Base-by-base conservation (phyloP, 2,797 vertebrate genomes). In the Ispidina lecontei region DNA sequence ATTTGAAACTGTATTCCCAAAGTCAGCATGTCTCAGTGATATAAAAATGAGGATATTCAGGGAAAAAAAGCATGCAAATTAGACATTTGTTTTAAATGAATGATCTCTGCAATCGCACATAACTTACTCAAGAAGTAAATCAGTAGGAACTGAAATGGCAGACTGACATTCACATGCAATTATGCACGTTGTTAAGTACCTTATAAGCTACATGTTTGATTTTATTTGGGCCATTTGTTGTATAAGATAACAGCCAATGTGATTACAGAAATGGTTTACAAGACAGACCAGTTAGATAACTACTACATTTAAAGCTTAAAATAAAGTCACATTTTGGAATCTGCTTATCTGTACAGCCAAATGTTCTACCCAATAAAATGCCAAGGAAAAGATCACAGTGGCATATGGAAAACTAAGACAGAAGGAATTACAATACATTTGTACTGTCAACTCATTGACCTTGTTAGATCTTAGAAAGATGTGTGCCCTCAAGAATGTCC, bases 361-460 rank as follows among this genome's bases (percentile, higher is more conserved):
- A 88, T 82, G 35, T 67, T 93, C 71, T 84, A 72, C 23, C 21
- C 67, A 86, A 37, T 52, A 49, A 91, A 90, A 88, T 91, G 49
- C 16, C 33, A 69, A 60, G 71, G 35, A 82, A 87, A 92, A 91
- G n/a, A 85, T 54, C 44, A 87, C 9, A 72, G 31, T n/a, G 25
- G 14, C 75, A 84, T 67, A 76, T 10, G 13, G 52, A 88, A 90
- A 81, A 73, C 10, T 29, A 70, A 69, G 44, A 79, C 43, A 84
- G 87, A 80, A 94, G 44, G 43, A 75, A 81, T 84, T 63, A 41
- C 35, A 63, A 29, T 33, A 46, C 21, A 47, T 49, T 72, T 29
- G 3, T 75, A 80, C 23, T 75, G 43, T 46, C 9, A 78, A 55
- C 12, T 55, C 37, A 33, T 10, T 47, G 43, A 72, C 25, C 39